Evolutionary conservation across 2,797 vertebrate species (phyloP).

Genomic region (Poeciliopsis infans): DNA sequence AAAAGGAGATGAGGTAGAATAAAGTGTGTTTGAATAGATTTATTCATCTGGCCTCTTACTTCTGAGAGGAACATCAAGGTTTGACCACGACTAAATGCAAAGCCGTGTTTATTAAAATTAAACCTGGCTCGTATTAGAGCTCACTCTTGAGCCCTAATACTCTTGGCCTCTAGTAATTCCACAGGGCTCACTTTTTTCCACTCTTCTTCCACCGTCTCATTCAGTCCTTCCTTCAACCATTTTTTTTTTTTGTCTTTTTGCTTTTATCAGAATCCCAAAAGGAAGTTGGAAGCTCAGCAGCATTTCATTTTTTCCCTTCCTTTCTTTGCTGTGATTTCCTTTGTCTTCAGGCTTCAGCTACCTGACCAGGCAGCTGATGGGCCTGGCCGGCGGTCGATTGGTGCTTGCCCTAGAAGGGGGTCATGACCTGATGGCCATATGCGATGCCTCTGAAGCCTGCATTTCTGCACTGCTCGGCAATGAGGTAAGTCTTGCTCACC

Average conservation of each 20-base stretch:
- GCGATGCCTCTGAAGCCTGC: constrained; percentile 96
- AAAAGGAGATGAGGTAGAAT: constrained; percentile 38
- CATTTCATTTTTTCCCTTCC: constrained; percentile 33
- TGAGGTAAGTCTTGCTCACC: constrained; percentile 83
- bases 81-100: constrained; percentile 46
- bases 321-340: constrained; percentile 75
- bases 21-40: constrained; percentile 51
- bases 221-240: constrained; percentile 53
- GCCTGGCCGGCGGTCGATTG: constrained; percentile 90
- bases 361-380: constrained; percentile 98
- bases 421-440: constrained; percentile 98
- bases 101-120: constrained; percentile 68
- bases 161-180: constrained; percentile 72
- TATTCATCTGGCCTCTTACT: constrained; percentile 40
- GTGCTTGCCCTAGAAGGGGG: constrained; percentile 96
- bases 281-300: constrained; percentile 57
- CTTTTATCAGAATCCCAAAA: constrained; percentile 69
- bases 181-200: constrained; percentile 46
- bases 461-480: constrained; percentile 95
- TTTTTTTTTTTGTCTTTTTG: constrained; percentile 31
- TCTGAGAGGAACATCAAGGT: constrained; percentile 67
- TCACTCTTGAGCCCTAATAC: constrained; percentile 18
- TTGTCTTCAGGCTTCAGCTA: constrained; percentile 91
- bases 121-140: constrained; percentile 78
- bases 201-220: constrained; percentile 32